Base-by-base conservation (phyloP, 1,140 invertebrate genomes). In the Whitmania pigra region DNA sequence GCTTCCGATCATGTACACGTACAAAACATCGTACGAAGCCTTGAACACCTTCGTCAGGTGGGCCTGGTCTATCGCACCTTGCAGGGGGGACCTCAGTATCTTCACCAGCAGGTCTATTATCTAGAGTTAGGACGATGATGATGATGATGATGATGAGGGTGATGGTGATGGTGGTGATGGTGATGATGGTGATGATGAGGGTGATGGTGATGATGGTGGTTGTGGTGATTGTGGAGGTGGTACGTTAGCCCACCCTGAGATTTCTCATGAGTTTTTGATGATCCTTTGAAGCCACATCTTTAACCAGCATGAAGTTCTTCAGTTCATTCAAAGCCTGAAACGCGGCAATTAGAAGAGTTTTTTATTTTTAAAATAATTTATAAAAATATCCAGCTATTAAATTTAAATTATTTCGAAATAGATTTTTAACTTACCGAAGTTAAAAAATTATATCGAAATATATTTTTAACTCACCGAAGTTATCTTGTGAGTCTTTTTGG, bases 261-360 rank as follows among this genome's bases (percentile, higher is more conserved):
- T 82, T 82, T 72, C 81, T 76, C 77, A 82, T 77, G 63, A 81
- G 74, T 73, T 82, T 82, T 71, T 82, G 81, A 74, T 79, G 73
- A 20, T 80, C 74, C 74, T 81, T 81, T 69, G 73, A 36, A 29
- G 73, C 73, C 13, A 77, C 73, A n/a, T 77, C 77, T 20, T 78
- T 74, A 7, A 79, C 71, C 13, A 80, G 71, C 76, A 82, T 80
- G 69, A 80, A 82, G 5, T 75, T 73, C 53, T 78, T 79, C 36
- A 82, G 69, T 69, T 82, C 80, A 67, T 78, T 75, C n/a, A 82
- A 67, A 0, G 80, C 79, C 78, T 82, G 72, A 67, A 20, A 22
- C 53, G 7, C 20, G 22, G 67, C 11, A 68, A 36, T 68, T 68
- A 15, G 40, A 17, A 29, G n/a, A 29, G 13, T 17, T 0, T 68